Evolutionary conservation across 2,113 vertebrate species (phyloP).

Genomic region (Erpornis zantholeuca): DNA sequence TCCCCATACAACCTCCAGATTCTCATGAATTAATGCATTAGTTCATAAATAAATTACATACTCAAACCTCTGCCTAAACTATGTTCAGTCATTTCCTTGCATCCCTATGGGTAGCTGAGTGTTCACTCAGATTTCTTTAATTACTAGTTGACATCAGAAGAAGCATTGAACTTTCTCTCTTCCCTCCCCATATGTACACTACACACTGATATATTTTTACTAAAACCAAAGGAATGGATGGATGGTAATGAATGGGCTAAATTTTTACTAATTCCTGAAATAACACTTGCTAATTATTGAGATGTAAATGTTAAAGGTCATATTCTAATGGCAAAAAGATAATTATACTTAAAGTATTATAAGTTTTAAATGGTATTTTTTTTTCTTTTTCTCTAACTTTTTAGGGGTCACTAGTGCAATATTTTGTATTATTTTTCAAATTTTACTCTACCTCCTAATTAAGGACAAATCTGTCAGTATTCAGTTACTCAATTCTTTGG

Average conservation of each 20-base stretch:
- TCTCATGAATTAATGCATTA: constrained; percentile 75
- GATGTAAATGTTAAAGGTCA: neutral
- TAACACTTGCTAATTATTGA: neutral
- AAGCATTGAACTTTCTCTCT: neutral
- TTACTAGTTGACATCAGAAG: constrained; percentile 40
- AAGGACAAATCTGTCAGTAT: neutral
- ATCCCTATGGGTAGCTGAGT: constrained; percentile 9
- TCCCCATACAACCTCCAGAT: constrained; percentile 60
- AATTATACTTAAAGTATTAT: neutral
- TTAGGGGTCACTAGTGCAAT: neutral
- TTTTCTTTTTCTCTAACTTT: neutral
- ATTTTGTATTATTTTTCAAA: neutral
- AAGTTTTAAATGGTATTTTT: neutral
- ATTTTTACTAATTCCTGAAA: neutral
- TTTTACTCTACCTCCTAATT: neutral
- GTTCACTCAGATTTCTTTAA: constrained; percentile 48
- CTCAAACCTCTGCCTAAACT: constrained; percentile 52
- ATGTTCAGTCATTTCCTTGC: constrained; percentile 27
- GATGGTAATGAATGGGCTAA: neutral
- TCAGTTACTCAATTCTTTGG: neutral
- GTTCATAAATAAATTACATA: constrained; percentile 70
- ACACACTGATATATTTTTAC: neutral
- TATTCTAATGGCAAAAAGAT: neutral
- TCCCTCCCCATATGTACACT: neutral
- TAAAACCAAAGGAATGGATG: neutral